Percentiles rank a stretch among this genome's conserved stretches.
phyloP scores from a whole-genome alignment of 2,888 invertebrate genomes.

The Sinhomidia bicolor region DNA sequence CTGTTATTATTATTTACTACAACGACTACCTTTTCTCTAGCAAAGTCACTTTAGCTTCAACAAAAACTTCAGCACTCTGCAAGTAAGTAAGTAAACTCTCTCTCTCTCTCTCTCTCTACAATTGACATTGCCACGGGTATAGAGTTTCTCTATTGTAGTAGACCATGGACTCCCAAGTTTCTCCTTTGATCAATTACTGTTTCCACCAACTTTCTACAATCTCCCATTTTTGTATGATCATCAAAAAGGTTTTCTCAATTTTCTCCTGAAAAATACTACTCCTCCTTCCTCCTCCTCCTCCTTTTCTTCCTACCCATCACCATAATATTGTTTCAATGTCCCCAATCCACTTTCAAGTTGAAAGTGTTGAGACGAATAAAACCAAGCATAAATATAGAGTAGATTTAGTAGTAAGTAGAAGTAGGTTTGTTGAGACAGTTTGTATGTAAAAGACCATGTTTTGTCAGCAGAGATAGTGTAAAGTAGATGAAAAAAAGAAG shows the following conservation, averaged over 20 bases:
- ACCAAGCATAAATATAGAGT: slow-evolving; percentile 5
- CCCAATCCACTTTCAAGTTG: slow-evolving; percentile 6
- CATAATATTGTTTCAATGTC: neutral
- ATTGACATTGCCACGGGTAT: neutral
- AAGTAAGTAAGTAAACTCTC: too few relatives aligned
- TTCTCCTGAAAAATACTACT: neutral
- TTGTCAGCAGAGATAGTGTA: neutral
- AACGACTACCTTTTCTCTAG: too few relatives aligned
- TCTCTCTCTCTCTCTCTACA: too few relatives aligned
- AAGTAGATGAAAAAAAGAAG: slow-evolving; percentile 1
- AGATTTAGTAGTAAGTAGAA: neutral
- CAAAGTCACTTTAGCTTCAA: neutral
- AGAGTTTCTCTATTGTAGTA: neutral
- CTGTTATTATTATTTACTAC: too few relatives aligned
- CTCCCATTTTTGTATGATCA: slow-evolving; percentile 21
- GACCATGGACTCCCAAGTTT: neutral
- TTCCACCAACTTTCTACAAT: slow-evolving; percentile 7
- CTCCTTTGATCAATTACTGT: slow-evolving; percentile 43
- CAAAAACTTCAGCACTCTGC: neutral
- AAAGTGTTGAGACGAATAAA: slow-evolving; percentile 4
- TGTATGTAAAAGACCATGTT: neutral
- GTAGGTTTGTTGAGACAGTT: too few relatives aligned
- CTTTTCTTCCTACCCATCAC: neutral
- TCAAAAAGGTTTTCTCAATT: slow-evolving; percentile 25
- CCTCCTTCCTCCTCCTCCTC: neutral